Evolutionary conservation across 2,888 invertebrate genomes (phyloP).

Genomic region (Rotaria sp.): DNA sequence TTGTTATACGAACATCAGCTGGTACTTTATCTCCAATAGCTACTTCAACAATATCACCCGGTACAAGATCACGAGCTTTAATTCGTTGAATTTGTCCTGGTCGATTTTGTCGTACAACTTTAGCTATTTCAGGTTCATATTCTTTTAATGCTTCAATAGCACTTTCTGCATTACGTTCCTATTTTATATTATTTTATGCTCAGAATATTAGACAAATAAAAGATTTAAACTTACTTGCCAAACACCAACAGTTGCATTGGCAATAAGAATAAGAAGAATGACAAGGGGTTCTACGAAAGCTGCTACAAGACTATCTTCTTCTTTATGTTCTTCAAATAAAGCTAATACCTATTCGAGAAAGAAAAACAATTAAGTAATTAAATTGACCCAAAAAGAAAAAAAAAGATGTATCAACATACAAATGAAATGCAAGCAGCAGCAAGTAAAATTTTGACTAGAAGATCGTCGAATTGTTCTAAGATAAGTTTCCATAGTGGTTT

Average conservation of each 20-base stretch:
- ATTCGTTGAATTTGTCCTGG: conserved; percentile 86
- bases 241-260: conserved; percentile 98
- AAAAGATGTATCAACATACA: conserved; percentile 68
- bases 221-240: conserved; percentile 66
- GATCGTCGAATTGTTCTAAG: conserved; percentile 99
- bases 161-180: conserved; percentile 97
- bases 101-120: conserved; percentile 87
- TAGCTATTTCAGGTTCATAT: conserved; percentile 99
- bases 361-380: neutral
- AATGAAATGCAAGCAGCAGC: conserved; percentile 99
- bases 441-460: conserved; percentile 99
- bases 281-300: conserved; percentile 99
- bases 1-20: conserved; percentile 89
- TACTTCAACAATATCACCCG: conserved; percentile 94
- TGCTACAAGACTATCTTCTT: conserved; percentile 71
- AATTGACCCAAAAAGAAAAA: neutral
- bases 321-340: conserved; percentile 99
- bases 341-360: conserved; percentile 75
- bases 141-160: conserved; percentile 99
- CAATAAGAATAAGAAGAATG: conserved; percentile 98
- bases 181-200: neutral
- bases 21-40: conserved; percentile 99
- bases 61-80: conserved; percentile 92
- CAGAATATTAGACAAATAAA: neutral
- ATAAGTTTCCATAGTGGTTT: conserved; percentile 99